A percentile compares a stretch with the other conserved stretches of the same genome.
Conservation (phyloP, 2,888 invertebrate species). For the Aleiodes alternator region DNA sequence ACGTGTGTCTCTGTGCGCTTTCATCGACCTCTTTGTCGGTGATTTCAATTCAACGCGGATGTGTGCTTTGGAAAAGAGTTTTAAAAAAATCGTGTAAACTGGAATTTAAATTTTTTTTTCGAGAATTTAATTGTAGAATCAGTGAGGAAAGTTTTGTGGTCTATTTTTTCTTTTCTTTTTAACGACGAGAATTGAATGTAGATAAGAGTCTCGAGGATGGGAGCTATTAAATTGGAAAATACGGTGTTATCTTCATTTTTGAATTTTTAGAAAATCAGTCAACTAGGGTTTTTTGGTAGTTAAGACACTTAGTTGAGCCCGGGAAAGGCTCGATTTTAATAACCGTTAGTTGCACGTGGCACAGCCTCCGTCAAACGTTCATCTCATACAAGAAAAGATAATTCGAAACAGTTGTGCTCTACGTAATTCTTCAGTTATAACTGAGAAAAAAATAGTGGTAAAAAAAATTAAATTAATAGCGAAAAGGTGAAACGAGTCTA, state of each 20-base stretch:
- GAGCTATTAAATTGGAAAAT: too few species aligned
- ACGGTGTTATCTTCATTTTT: too few species aligned
- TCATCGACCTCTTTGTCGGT: constrained; percentile 65
- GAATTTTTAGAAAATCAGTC: too few species aligned
- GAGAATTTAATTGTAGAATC: too few species aligned
- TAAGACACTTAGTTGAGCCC: background rate
- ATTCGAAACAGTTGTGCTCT: background rate
- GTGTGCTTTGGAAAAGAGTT: background rate
- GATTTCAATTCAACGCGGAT: constrained; percentile 20
- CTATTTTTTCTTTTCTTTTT: too few species aligned
- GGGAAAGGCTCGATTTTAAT: constrained; percentile 20
- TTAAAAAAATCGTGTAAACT: background rate
- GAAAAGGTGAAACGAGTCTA: too few species aligned
- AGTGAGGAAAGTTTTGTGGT: too few species aligned
- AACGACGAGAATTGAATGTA: too few species aligned
- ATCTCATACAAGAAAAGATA: background rate
- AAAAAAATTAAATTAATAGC: too few species aligned
- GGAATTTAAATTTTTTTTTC: background rate
- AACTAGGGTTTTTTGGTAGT: background rate
- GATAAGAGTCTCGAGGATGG: too few species aligned
- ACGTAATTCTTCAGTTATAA: too few species aligned
- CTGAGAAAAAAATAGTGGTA: too few species aligned
- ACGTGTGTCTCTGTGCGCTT: constrained; percentile 52
- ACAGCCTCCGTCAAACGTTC: constrained; percentile 2
- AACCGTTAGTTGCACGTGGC: constrained; percentile 31